Evolutionary conservation across 1,140 invertebrate species (phyloP).

Genomic region (Cardiocondyla obscurior): DNA sequence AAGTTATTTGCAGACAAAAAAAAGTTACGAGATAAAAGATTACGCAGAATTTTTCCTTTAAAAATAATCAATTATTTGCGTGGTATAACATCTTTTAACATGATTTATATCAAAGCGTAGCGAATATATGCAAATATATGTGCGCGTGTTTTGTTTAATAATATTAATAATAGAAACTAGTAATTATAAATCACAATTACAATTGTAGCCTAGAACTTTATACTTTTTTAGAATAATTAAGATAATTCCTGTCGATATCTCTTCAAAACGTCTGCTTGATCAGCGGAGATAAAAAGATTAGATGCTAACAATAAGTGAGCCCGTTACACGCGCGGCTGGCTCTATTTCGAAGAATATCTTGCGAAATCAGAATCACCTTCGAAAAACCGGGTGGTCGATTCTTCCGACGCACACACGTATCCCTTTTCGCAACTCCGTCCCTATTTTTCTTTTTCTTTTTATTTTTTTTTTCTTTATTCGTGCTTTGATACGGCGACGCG

Average conservation of each 20-base stretch:
- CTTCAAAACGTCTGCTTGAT: not conserved
- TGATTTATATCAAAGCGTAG: not conserved
- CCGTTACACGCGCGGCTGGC: not conserved
- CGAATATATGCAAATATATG: not conserved
- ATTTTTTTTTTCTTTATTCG: slow-evolving; percentile 8
- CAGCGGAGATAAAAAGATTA: not conserved
- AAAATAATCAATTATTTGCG: no score
- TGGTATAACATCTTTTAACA: no score
- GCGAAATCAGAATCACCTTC: slow-evolving; percentile 4
- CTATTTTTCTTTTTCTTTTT: not conserved
- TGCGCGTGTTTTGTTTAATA: not conserved
- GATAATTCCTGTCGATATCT: not conserved
- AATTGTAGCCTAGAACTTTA: not conserved
- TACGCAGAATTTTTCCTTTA: not conserved
- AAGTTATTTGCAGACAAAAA: no score
- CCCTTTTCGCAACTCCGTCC: not conserved
- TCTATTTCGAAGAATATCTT: slow-evolving; percentile 5
- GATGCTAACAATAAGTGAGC: not conserved
- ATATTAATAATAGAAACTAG: not conserved
- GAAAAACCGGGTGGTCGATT: slow-evolving; percentile 47
- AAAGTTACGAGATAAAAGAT: not conserved
- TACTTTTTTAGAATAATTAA: not conserved
- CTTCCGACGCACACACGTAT: not conserved
- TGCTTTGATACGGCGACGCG: slow-evolving; percentile 42
- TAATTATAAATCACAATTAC: not conserved